phyloP scores from a whole-genome alignment of 2,888 invertebrate species.

The Metalampra italica region DNA sequence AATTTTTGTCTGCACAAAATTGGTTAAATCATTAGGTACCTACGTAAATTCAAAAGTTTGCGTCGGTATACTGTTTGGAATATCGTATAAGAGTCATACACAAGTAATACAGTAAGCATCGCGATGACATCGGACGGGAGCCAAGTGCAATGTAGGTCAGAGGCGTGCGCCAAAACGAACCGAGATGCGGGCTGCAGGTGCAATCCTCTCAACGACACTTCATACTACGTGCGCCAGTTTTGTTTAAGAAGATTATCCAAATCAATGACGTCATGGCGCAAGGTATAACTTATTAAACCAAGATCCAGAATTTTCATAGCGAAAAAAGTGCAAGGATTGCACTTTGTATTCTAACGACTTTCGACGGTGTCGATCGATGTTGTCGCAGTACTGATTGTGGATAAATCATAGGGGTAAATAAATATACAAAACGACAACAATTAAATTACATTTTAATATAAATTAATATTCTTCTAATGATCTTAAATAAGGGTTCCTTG shows the following conservation, averaged over 20 bases:
- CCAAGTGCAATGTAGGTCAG: conserved; percentile 13
- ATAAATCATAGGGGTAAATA: too few species aligned
- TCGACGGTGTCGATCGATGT: too few species aligned
- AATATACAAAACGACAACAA: too few species aligned
- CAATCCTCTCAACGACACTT: conserved; percentile 4
- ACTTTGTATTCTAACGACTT: too few species aligned
- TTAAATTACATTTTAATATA: too few species aligned
- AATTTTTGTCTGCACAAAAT: background rate
- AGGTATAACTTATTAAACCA: background rate
- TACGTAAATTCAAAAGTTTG: too few species aligned
- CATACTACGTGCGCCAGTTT: conserved; percentile 1
- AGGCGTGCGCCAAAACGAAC: conserved; percentile 11
- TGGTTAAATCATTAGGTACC: background rate
- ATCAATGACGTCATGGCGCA: background rate
- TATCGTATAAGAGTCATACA: background rate
- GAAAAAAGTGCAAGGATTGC: too few species aligned
- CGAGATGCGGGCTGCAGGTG: conserved; percentile 3
- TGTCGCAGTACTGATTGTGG: too few species aligned
- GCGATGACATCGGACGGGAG: conserved; percentile 11
- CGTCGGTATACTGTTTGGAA: too few species aligned
- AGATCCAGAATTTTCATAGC: too few species aligned
- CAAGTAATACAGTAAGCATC: conserved; percentile 11
- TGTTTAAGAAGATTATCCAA: conserved; percentile 6
- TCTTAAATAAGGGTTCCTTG: too few species aligned
- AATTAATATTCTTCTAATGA: too few species aligned